Conservation (phyloP, 2,113 vertebrate species). For the Urocynchramus pylzowi region DNA sequence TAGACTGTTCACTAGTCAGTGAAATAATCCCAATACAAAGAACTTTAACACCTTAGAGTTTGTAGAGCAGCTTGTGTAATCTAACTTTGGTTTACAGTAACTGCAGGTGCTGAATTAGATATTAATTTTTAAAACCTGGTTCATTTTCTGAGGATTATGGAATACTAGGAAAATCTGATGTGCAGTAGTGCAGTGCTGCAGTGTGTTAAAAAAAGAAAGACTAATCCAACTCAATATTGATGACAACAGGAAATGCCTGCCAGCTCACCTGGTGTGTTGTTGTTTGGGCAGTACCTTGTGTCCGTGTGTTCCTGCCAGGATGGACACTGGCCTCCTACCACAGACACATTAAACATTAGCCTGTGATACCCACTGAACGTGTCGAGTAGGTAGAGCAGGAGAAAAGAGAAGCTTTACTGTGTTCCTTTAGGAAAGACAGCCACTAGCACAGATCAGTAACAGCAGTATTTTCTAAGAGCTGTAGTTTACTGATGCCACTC, state of each 20-base stretch:
- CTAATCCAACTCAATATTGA: background rate
- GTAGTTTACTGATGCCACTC: rapidly evolving
- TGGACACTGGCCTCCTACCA: background rate
- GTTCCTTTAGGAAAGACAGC: background rate
- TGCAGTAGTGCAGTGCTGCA: background rate
- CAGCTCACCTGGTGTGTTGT: background rate
- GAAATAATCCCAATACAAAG: background rate
- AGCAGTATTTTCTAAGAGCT: background rate
- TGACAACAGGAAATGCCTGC: background rate
- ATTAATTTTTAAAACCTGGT: background rate
- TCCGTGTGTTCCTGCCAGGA: background rate
- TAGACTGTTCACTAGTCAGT: background rate
- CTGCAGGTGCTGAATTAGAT: background rate
- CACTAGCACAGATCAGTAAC: background rate
- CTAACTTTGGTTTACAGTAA: background rate
- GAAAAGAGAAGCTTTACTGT: background rate
- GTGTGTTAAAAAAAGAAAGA: background rate
- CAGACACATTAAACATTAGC: background rate
- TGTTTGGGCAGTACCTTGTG: background rate
- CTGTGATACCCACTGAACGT: rapidly evolving
- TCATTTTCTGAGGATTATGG: background rate
- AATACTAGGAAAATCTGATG: background rate
- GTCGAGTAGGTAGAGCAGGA: background rate
- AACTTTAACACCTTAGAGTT: background rate
- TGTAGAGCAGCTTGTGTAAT: background rate